Evolutionary conservation across 1,140 invertebrate genomes (phyloP).

Genomic region (Xylocopa sonorina): DNA sequence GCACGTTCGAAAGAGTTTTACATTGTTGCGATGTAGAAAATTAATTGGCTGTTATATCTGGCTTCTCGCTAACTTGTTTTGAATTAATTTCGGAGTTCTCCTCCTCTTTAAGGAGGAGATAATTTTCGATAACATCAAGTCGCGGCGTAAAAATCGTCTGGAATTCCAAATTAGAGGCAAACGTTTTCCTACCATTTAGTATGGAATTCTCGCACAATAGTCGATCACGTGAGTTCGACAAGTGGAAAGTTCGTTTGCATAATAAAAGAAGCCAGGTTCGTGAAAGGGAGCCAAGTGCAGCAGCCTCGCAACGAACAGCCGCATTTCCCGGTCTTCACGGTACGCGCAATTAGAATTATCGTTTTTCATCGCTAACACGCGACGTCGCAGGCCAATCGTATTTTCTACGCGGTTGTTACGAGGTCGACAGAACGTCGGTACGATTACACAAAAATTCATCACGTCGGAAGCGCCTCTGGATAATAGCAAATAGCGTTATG

Average conservation of each 20-base stretch:
- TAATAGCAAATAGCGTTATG: slow-evolving; percentile 3
- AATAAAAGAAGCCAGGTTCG: slow-evolving; percentile 29
- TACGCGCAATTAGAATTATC: background rate
- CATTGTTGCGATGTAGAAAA: no score
- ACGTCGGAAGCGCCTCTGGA: background rate
- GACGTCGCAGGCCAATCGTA: background rate
- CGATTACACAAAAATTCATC: slow-evolving; percentile 1
- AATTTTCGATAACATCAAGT: no score
- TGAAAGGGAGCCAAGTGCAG: slow-evolving; percentile 32
- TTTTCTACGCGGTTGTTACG: background rate
- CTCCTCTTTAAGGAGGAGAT: no score
- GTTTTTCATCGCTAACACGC: background rate
- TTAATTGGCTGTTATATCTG: no score
- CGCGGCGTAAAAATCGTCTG: background rate
- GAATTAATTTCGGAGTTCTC: no score
- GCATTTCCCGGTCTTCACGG: background rate
- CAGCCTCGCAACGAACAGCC: background rate
- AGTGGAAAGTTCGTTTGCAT: slow-evolving; percentile 48
- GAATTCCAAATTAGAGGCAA: background rate
- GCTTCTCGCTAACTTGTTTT: no score
- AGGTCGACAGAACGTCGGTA: background rate
- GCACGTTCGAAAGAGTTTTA: no score
- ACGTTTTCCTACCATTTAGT: background rate
- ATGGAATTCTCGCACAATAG: background rate
- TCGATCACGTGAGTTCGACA: slow-evolving; percentile 12